Evolutionary conservation across 2,888 invertebrate genomes (phyloP).

Genomic region (Hypercompe scribonia): DNA sequence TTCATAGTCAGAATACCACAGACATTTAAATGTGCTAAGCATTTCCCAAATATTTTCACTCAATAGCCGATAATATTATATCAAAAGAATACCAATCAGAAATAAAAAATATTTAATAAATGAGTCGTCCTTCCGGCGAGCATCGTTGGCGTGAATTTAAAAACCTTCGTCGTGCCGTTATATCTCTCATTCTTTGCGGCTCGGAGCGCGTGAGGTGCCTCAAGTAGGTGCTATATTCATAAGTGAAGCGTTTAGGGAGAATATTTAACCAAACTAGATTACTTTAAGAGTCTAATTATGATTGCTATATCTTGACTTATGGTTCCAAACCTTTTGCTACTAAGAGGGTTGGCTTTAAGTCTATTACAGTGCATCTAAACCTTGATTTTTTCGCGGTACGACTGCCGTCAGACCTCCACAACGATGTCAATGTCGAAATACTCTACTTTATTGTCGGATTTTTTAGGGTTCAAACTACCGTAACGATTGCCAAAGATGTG

Average conservation of each 20-base stretch:
- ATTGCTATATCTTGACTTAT: no score
- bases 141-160: constrained; percentile 77
- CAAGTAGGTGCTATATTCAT: constrained; percentile 30
- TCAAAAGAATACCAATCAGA: constrained; percentile 60
- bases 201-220: constrained; percentile 69
- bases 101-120: constrained; percentile 77
- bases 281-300: background rate
- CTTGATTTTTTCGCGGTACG: no score
- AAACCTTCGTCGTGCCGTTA: constrained; percentile 66
- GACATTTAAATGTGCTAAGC: constrained; percentile 4
- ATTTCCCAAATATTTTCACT: constrained; percentile 28
- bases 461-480: no score
- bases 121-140: constrained; percentile 64
- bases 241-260: constrained; percentile 45
- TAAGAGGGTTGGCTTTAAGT: no score
- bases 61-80: constrained; percentile 49
- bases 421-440: no score
- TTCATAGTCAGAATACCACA: background rate
- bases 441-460: no score
- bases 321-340: no score
- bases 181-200: constrained; percentile 74
- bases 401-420: no score
- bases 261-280: background rate
- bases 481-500: no score
- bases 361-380: no score